Percentiles rank a stretch among this genome's conserved stretches.
phyloP scores from a whole-genome alignment of 1,140 invertebrate species.

The Caenorhabditis briggsae region DNA sequence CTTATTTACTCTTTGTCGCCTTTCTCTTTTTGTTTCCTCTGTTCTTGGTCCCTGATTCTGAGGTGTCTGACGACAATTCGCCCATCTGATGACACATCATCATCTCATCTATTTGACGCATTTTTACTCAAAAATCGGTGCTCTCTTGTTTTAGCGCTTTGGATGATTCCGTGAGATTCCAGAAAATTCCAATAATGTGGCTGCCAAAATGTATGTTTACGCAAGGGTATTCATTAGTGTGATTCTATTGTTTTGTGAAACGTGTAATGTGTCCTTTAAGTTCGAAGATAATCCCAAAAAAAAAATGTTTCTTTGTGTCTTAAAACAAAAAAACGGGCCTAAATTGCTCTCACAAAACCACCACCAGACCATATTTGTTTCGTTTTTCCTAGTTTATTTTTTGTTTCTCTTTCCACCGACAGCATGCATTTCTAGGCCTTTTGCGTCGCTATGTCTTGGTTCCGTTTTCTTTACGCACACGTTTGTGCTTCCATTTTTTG shows the following conservation, averaged over 20 bases:
- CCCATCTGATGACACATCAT: neutral
- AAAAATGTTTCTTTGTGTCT: neutral
- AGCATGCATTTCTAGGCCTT: constrained; percentile 28
- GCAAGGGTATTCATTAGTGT: neutral
- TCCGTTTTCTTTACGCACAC: too few species aligned
- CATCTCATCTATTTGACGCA: neutral
- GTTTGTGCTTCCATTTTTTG: neutral
- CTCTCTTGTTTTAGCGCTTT: constrained; percentile 40
- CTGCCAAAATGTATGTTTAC: constrained; percentile 56
- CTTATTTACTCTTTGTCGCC: constrained; percentile 8
- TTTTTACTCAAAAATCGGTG: neutral
- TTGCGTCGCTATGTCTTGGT: constrained; percentile 5
- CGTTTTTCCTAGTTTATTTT: neutral
- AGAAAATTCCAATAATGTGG: constrained; percentile 49
- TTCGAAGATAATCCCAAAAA: too few species aligned
- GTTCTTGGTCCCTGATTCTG: neutral
- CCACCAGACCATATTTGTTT: constrained; percentile 37
- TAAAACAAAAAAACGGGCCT: neutral
- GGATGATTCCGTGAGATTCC: constrained; percentile 49
- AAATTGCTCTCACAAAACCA: neutral
- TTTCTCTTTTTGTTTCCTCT: constrained; percentile 16
- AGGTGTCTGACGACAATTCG: neutral
- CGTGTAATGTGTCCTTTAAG: too few species aligned
- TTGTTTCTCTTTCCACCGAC: constrained; percentile 16
- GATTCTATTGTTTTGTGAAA: too few species aligned